Evolutionary conservation across 2,888 invertebrate species (phyloP), one percentile per base, ranked within the genome.

Genomic region (Phragmatobia fuliginosa): DNA sequence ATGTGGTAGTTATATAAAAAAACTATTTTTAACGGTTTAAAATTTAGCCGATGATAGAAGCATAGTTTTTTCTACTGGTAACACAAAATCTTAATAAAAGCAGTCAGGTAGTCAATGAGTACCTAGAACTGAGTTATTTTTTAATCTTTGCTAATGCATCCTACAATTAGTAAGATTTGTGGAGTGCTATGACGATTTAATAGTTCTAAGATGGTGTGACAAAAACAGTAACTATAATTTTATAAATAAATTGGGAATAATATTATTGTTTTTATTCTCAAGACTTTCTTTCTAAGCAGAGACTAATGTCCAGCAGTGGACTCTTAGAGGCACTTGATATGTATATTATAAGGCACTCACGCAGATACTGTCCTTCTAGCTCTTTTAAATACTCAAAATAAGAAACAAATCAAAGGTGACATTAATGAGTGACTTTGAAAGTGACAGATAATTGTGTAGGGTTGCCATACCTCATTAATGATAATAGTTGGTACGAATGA

Each of bases 401-500:
- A 41, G 45, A 21, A 45, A 49, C 8, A 8, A 49, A 21, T n/a
- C 38, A 21, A 8, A 49, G 10, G n/a, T 49, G 21, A 8, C 2
- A 21, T n/a, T 8, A 49, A 7, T 49, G 8, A 4, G 21, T 49
- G 8, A 4, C 21, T 49, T n/a, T n/a, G 25, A 52, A 25, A 25
- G 11, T 52, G 52, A 52, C 11, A 52, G 11, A 11, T 52, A 21
- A 11, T 11, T 14, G 14, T 1, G 7, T 2, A 10, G 16, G 56
- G 28, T 25, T 61, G 14, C 2, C 62, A 83, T 77, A 96, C 96
- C 91, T 96, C 95, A 77, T 97, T 96, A 82, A 97, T 96, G 18
- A 97, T 95, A 25, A 97, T 89, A 8, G 97, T 97, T 14, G 97
- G 97, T 31, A 97, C 97, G 74, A 96, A 96, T 36, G 88, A 83